These are phyloP conservation scores for Melanostigma gelatinosum DNA, from an alignment of 2,113 vertebrate genomes.

Conservation along the genomic window DNA sequence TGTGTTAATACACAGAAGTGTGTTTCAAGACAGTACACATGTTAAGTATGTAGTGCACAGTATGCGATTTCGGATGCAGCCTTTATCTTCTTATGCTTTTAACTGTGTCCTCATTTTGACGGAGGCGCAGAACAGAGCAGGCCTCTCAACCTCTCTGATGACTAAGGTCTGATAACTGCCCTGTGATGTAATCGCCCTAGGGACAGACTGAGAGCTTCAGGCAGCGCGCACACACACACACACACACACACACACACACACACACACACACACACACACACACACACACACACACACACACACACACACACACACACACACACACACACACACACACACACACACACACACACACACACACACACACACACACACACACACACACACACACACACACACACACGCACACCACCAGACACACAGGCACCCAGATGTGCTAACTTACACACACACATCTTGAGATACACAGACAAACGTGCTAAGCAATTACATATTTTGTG, in stretches of 20 bases:
- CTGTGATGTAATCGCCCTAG: conserved; percentile 66
- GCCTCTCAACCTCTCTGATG: conserved; percentile 69
- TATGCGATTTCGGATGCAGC: background rate
- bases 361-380: conserved; percentile 26
- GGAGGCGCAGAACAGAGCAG: conserved; percentile 30
- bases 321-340: too few relatives aligned
- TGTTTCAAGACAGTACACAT: background rate
- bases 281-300: conserved; percentile 21
- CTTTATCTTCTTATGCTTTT: conserved; percentile 29
- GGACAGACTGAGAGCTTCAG: conserved; percentile 61
- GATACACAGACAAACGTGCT: conserved; percentile 14
- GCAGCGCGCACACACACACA: conserved; percentile 32
- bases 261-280: conserved; percentile 26
- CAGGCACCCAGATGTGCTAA: too few relatives aligned
- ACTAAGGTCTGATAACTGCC: conserved; percentile 74
- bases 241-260: conserved; percentile 20
- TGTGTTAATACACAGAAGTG: too few relatives aligned
- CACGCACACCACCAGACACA: background rate
- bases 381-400: conserved; percentile 26
- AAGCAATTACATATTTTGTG: conserved; percentile 17
- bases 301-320: conserved; percentile 19
- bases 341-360: conserved; percentile 22
- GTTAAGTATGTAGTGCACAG: too few relatives aligned
- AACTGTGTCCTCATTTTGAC: conserved; percentile 41
- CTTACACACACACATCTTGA: too few relatives aligned